Evolutionary conservation across 2,113 vertebrate genomes (phyloP).

Genomic region (Albula goreensis): DNA sequence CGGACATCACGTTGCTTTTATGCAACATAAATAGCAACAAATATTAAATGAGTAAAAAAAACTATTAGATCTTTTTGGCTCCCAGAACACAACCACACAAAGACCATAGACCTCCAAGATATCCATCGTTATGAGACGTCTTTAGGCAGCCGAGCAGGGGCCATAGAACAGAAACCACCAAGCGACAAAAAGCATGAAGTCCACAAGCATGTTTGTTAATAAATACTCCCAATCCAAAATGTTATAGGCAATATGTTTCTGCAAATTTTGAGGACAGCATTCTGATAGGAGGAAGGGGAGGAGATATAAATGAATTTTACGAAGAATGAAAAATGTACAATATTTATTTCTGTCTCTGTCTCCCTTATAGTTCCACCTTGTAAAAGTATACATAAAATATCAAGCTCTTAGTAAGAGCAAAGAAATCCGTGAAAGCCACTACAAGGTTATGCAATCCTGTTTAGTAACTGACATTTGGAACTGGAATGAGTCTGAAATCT

Average conservation of each 20-base stretch:
- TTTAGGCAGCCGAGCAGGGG: background rate
- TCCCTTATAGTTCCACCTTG: background rate
- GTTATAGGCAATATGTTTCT: background rate
- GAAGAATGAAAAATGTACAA: background rate
- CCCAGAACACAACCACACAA: no score
- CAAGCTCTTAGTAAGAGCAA: background rate
- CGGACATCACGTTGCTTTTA: background rate
- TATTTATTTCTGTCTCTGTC: background rate
- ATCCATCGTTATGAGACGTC: background rate
- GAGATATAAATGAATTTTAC: background rate
- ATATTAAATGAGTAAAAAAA: background rate
- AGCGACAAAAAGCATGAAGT: background rate
- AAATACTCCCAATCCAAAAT: background rate
- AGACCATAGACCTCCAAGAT: background rate
- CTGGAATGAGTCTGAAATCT: conserved; percentile 19
- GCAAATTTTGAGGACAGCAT: no score
- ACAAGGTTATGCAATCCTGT: conserved; percentile 41
- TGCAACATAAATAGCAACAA: background rate
- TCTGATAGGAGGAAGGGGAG: no score
- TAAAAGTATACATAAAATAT: background rate
- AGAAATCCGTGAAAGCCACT: background rate
- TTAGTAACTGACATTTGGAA: conserved; percentile 43
- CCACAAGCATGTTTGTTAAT: background rate
- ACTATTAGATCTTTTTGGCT: background rate
- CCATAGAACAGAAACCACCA: background rate